phyloP scores from a whole-genome alignment of 2,797 vertebrate genomes.

The Sciurus vulgaris region DNA sequence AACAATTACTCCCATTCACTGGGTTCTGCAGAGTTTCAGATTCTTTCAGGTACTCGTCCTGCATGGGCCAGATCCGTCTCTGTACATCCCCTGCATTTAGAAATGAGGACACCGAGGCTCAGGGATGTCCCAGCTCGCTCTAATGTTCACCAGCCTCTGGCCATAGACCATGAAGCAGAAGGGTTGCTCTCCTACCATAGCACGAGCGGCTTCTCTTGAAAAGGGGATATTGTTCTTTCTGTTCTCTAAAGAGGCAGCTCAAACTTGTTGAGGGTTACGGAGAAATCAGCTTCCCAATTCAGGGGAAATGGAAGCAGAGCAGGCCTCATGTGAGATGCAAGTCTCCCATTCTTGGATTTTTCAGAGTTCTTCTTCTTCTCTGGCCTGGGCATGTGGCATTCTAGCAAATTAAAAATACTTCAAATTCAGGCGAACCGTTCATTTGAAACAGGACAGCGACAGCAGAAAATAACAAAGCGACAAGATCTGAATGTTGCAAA shows the following conservation, averaged over 20 bases:
- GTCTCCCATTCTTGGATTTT: conserved; percentile 24
- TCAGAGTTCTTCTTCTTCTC: not conserved
- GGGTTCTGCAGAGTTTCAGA: not conserved
- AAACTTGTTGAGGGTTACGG: conserved; percentile 57
- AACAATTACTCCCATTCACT: not conserved
- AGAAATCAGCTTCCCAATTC: conserved; percentile 76
- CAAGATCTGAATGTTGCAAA: conserved; percentile 71
- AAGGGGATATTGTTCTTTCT: conserved; percentile 77
- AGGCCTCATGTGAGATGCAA: not conserved
- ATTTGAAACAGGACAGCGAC: conserved; percentile 41
- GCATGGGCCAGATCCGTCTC: not conserved
- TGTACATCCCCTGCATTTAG: not conserved
- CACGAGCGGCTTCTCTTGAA: conserved; percentile 28
- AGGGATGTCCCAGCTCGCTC: not conserved
- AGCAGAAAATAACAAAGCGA: not conserved
- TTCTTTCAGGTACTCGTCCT: not conserved
- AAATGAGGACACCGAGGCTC: not conserved
- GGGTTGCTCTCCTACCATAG: not conserved
- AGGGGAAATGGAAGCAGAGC: conserved; percentile 15
- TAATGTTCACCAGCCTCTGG: not conserved
- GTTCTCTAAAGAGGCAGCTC: conserved; percentile 77
- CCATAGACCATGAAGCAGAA: not conserved
- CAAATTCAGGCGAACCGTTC: conserved; percentile 50
- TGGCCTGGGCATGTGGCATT: not conserved
- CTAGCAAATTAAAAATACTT: conserved; percentile 60